A percentile compares a stretch with the other conserved stretches of the same genome.
Evolutionary conservation across 2,113 vertebrate genomes (phyloP).

Genomic region (Neofelis nebulosa): DNA sequence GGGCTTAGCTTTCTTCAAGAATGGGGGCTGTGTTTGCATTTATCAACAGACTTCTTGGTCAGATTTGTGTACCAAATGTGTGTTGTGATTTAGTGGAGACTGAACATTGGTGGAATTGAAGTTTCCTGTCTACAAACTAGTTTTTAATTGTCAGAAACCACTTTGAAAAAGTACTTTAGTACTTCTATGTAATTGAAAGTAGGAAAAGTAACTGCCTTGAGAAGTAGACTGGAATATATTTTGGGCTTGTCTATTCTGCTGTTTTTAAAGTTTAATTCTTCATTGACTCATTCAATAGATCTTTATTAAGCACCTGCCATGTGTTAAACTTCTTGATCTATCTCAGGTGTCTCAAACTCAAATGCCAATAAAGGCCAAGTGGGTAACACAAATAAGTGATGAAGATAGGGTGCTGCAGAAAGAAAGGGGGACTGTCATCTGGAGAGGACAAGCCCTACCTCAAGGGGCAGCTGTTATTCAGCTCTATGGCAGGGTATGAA

Average conservation of each 20-base stretch:
- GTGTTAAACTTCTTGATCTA: not conserved
- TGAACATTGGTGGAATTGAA: not conserved
- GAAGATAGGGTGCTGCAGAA: not conserved
- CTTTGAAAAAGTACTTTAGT: conserved; percentile 2
- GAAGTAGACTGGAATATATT: not conserved
- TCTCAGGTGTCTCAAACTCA: not conserved
- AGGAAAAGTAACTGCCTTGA: conserved; percentile 9
- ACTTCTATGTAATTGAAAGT: not conserved
- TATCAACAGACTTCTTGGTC: not conserved
- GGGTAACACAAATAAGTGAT: not conserved
- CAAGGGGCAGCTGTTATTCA: not conserved
- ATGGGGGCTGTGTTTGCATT: not conserved
- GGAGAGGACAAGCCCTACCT: not conserved
- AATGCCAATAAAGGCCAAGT: not conserved
- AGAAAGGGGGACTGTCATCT: not conserved
- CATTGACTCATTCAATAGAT: not conserved
- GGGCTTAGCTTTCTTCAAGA: not conserved
- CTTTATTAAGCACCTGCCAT: not conserved
- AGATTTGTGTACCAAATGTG: not conserved
- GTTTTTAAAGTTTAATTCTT: conserved; percentile 32
- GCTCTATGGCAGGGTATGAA: not conserved
- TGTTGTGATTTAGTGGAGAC: not conserved
- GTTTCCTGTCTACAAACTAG: not conserved
- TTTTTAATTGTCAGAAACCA: not conserved
- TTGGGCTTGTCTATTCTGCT: not conserved